Evolutionary conservation across 2,888 invertebrate species (phyloP).

Genomic region (Cephonodes hylas): DNA sequence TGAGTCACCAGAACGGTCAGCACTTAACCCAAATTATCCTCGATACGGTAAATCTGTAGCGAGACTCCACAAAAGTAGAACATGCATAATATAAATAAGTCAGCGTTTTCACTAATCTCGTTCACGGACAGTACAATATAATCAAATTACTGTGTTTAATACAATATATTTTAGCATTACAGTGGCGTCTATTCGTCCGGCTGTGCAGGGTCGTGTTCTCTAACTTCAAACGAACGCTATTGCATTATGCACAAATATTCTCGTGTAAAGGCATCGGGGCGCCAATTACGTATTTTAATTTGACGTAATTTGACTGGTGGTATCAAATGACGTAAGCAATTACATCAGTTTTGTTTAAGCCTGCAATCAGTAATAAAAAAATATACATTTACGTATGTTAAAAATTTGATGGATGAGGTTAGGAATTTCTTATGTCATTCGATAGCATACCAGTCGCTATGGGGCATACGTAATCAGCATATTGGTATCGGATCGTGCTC

Average conservation of each 20-base stretch:
- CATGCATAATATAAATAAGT: slow-evolving; percentile 54
- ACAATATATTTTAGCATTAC: slow-evolving; percentile 46
- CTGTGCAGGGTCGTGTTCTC: slow-evolving; percentile 66
- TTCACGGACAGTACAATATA: slow-evolving; percentile 48
- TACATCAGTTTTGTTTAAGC: slow-evolving; percentile 12
- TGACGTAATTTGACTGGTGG: slow-evolving; percentile 18
- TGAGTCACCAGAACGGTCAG: slow-evolving; percentile 37
- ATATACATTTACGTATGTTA: too few species aligned
- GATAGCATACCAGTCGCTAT: slow-evolving; percentile 30
- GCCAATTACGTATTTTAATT: slow-evolving; percentile 42
- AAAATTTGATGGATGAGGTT: too few species aligned
- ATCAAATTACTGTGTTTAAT: slow-evolving; percentile 45
- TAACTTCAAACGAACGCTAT: slow-evolving; percentile 47
- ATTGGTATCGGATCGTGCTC: slow-evolving; percentile 52
- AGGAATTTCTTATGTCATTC: slow-evolving; percentile 34
- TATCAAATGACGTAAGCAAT: slow-evolving; percentile 30
- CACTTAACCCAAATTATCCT: slow-evolving; percentile 34
- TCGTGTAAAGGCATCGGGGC: slow-evolving; percentile 41
- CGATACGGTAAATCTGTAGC: slow-evolving; percentile 32
- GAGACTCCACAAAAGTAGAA: slow-evolving; percentile 56
- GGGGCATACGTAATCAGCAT: slow-evolving; percentile 42
- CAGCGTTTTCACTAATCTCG: slow-evolving; percentile 48
- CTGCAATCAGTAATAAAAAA: too few species aligned
- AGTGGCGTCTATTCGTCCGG: slow-evolving; percentile 58
- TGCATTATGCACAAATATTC: slow-evolving; percentile 55